Evolutionary conservation across 2,113 vertebrate species (phyloP).

Genomic region (Acanthisitta chloris): DNA sequence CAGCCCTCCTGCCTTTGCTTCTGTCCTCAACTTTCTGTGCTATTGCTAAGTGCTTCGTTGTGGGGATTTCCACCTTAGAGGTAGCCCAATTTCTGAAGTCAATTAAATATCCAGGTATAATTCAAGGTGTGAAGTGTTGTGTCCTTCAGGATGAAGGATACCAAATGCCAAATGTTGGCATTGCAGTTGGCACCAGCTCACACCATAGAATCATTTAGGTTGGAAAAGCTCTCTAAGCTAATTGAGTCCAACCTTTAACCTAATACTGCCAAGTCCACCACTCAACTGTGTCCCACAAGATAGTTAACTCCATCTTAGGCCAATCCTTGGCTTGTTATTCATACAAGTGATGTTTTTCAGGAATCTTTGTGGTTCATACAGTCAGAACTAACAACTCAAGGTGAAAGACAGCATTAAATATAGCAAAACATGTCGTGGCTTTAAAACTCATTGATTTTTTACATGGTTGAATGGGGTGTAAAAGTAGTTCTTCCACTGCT

Average conservation of each 20-base stretch:
- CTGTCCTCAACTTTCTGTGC: not conserved
- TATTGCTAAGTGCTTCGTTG: not conserved
- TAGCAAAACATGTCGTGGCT: not conserved
- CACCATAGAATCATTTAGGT: not conserved
- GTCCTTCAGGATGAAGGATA: not conserved
- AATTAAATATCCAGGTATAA: not conserved
- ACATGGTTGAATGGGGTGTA: not conserved
- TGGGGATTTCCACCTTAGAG: not conserved
- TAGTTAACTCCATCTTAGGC: not conserved
- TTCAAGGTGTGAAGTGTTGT: not conserved
- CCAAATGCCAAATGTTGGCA: not conserved
- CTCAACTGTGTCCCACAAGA: not conserved
- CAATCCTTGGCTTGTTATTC: not conserved
- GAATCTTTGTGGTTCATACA: not conserved
- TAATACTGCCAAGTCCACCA: not conserved
- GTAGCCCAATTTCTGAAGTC: not conserved
- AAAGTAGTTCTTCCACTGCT: slow-evolving; percentile 26
- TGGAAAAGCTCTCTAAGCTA: not conserved
- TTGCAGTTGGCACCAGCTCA: not conserved
- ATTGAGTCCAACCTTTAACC: not conserved
- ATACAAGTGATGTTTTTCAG: not conserved
- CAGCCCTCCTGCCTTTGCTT: not conserved
- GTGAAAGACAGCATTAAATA: not conserved
- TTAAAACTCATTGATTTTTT: not conserved
- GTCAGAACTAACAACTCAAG: not conserved